These are phyloP conservation scores for Ailuropoda melanoleuca DNA, from an alignment of 2,113 vertebrate species.

Conservation along the genomic window DNA sequence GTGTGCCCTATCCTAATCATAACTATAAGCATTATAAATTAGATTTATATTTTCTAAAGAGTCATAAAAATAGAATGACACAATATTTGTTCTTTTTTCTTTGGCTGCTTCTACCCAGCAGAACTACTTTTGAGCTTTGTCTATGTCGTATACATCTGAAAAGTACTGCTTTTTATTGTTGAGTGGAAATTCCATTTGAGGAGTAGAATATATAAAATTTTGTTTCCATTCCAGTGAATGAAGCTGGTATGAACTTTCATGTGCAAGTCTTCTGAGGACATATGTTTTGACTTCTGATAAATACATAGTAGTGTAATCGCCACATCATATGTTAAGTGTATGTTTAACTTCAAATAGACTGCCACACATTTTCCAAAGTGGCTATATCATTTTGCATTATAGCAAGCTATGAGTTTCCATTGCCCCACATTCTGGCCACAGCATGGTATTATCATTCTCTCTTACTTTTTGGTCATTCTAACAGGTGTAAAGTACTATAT, in stretches of 20 bases:
- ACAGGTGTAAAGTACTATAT: not conserved
- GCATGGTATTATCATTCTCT: not conserved
- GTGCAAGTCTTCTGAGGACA: not conserved
- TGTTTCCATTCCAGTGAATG: not conserved
- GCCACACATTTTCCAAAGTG: not conserved
- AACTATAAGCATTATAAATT: not conserved
- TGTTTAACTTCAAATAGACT: not conserved
- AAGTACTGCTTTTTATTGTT: not conserved
- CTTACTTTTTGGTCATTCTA: not conserved
- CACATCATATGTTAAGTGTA: not conserved
- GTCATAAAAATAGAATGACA: not conserved
- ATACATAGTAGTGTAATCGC: not conserved
- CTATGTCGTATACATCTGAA: not conserved
- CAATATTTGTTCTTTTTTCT: not conserved
- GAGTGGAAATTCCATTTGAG: not conserved
- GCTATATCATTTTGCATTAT: not conserved
- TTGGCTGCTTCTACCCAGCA: not conserved
- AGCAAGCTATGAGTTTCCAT: not conserved
- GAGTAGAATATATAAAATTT: not conserved
- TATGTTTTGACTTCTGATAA: not conserved
- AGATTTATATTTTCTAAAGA: not conserved
- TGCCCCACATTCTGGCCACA: not conserved
- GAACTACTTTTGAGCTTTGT: not conserved
- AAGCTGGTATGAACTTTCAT: not conserved
- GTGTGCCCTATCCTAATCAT: not conserved